Percentiles rank a stretch among this genome's conserved stretches.
Conservation (phyloP, 1,140 invertebrate species). For the Oedothorax gibbosus region DNA sequence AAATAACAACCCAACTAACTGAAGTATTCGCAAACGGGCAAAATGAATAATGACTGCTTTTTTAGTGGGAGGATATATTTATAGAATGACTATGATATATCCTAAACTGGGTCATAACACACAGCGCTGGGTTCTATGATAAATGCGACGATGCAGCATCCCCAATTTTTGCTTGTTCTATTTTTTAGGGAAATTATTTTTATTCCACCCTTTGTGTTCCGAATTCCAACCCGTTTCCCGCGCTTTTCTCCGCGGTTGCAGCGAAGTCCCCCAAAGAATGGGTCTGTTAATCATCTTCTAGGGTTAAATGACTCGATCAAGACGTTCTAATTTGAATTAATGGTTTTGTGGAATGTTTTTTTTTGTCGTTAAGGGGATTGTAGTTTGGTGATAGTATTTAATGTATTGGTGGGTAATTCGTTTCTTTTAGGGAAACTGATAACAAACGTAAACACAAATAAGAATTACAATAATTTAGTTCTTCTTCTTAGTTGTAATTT, state of each 20-base stretch:
- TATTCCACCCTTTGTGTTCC: not conserved
- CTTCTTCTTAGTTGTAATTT: too few species aligned
- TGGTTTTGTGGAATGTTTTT: not conserved
- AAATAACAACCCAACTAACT: too few species aligned
- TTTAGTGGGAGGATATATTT: not conserved
- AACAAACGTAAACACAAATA: too few species aligned
- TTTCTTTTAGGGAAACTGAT: too few species aligned
- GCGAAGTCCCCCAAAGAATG: not conserved
- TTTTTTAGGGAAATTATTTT: not conserved
- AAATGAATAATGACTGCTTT: not conserved
- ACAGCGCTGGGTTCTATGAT: not conserved
- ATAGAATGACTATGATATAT: not conserved
- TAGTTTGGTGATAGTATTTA: too few species aligned
- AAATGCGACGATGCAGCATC: not conserved
- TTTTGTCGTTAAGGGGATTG: not conserved
- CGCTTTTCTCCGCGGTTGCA: not conserved
- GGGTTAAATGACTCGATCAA: not conserved
- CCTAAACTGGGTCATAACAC: not conserved
- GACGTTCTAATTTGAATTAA: constrained; percentile 1
- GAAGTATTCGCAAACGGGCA: not conserved
- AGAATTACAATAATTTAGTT: too few species aligned
- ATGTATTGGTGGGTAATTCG: too few species aligned
- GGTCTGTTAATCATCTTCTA: not conserved
- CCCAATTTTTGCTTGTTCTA: not conserved
- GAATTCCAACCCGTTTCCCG: not conserved